Evolutionary conservation across 2,113 vertebrate species (phyloP), one percentile per base, ranked within the genome.

Genomic region (Pholis gunnellus): DNA sequence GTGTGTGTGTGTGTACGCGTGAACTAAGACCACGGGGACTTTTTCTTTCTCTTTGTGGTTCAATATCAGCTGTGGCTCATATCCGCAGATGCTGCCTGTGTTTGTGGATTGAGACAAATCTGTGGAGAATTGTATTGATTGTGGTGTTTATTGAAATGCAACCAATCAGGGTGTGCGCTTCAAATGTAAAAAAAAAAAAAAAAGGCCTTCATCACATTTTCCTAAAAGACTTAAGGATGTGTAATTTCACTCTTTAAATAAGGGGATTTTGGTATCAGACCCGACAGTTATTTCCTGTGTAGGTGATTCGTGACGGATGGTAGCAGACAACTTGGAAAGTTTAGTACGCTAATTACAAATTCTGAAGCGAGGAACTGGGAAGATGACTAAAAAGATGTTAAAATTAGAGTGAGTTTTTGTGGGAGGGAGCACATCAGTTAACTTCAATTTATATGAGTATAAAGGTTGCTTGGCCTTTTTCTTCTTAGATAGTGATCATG

Each of bases 21-120:
- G 36, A 76, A 76, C 59, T 20, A 50, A 60, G 69, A 65, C 78
- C 75, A 64, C 79, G 76, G 74, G 82, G 67, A 56, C 17, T 22
- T 78, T 63, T 60, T 63, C 25, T 81, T 52, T 68, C 50, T 61
- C 50, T 42, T 69, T 31, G 50, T 34, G 72, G 84, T 82, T 91
- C 86, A 70, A 87, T 88, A 91, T 67, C 74, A 71, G 80, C 86
- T 76, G 64, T 20, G 38, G 67, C 82, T 87, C 69, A 59, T 46
- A 85, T 90, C 86, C 75, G 71, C 77, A 86, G 66, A 87, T 70
- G 54, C 75, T 82, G 90, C 87, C 90, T 57, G 84, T 89, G 82
- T 90, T 88, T 78, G 82, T 42, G 65, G 90, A 93, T 90, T 89
- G 87, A 93, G 89, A 91, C 86, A 85, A 90, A 90, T 92, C 86